These are phyloP conservation scores for Mylabris sibirica DNA, from an alignment of 2,888 invertebrate genomes.

Conservation along the genomic window DNA sequence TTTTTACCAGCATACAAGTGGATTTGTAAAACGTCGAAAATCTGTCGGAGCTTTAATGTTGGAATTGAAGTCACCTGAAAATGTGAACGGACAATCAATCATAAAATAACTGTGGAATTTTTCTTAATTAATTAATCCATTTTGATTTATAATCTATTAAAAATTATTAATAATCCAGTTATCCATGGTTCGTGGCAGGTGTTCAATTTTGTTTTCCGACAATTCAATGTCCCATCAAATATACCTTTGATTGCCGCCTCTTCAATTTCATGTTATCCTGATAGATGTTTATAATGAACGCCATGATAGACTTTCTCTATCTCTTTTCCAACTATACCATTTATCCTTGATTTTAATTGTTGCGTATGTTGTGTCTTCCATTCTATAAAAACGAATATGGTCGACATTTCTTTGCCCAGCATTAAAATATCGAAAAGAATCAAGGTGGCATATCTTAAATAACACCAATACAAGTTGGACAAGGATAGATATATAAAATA, in stretches of 20 bases:
- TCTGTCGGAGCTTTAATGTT: constrained; percentile 5
- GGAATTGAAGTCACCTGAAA: constrained; percentile 5
- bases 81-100: background rate
- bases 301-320: constrained; percentile 32
- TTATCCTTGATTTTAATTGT: background rate
- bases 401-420: constrained; percentile 44
- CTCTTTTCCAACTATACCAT: background rate
- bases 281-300: constrained; percentile 19
- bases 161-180: background rate
- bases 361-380: background rate
- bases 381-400: constrained; percentile 54
- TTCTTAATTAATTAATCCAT: background rate
- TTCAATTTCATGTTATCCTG: background rate
- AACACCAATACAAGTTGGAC: background rate
- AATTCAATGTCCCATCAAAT: background rate
- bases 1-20: background rate
- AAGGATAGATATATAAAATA: background rate
- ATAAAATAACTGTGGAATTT: background rate
- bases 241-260: background rate
- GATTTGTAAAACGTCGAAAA: background rate
- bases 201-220: background rate
- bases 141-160: background rate
- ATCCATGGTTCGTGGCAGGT: background rate
- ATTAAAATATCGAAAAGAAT: background rate
- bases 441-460: constrained; percentile 36